Percentiles rank a stretch among this genome's conserved stretches.
Conservation (phyloP, 2,888 invertebrate species). For the Orthonychiurus folsomi region DNA sequence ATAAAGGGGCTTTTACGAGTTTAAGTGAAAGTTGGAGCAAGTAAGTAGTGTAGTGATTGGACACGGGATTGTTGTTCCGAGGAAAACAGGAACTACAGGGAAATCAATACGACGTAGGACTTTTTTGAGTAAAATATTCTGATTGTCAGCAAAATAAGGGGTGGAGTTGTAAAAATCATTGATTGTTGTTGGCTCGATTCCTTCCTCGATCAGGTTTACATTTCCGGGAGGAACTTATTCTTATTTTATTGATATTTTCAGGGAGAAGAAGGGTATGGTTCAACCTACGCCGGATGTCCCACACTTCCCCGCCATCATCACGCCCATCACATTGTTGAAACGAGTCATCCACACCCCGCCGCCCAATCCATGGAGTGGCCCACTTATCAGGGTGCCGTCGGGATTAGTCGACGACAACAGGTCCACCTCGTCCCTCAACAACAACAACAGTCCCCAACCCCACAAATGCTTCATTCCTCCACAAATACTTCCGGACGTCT, state of each 20-base stretch:
- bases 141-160: too few relatives aligned
- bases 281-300: conserved; percentile 33
- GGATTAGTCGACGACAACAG: conserved; percentile 19
- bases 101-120: too few relatives aligned
- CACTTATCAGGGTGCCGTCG: conserved; percentile 31
- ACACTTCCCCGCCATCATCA: conserved; percentile 35
- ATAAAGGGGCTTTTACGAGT: neutral
- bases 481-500: conserved; percentile 23
- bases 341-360: conserved; percentile 27
- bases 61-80: too few relatives aligned
- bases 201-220: too few relatives aligned
- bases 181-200: conserved; percentile 1
- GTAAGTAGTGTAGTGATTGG: too few relatives aligned
- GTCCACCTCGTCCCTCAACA: conserved; percentile 8
- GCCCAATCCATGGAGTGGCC: conserved; percentile 38
- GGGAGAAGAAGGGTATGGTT: conserved; percentile 34
- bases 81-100: too few relatives aligned
- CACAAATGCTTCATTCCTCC: conserved; percentile 16
- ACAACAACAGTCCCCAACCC: conserved; percentile 20
- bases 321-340: conserved; percentile 19
- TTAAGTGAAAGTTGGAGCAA: too few relatives aligned
- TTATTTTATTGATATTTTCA: conserved; percentile 21
- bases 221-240: neutral
- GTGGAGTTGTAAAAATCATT: conserved; percentile 2
- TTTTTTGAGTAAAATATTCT: too few relatives aligned